These are phyloP conservation scores for Xenus cinereus DNA, from an alignment of 2,113 vertebrate species.

Conservation along the genomic window DNA sequence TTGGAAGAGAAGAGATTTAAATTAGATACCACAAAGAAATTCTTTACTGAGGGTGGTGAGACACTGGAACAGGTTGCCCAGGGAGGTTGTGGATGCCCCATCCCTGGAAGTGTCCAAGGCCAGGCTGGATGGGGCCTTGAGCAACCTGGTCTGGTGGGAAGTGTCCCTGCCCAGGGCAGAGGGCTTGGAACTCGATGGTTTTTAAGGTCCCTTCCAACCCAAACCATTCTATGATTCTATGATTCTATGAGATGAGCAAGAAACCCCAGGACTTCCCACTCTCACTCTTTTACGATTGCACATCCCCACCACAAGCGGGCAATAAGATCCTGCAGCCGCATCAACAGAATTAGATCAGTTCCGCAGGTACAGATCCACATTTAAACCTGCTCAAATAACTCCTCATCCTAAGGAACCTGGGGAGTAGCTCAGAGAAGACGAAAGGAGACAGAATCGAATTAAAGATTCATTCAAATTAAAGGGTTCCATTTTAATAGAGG, in stretches of 20 bases:
- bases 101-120: no score
- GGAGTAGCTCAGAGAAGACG: conserved; percentile 47
- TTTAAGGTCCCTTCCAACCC: no score
- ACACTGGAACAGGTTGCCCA: no score
- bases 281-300: background rate
- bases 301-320: background rate
- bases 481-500: conserved; percentile 58
- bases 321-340: conserved; percentile 32
- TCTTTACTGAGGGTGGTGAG: no score
- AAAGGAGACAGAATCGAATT: conserved; percentile 52
- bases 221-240: no score
- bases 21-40: no score
- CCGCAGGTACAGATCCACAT: conserved; percentile 11
- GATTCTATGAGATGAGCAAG: background rate
- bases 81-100: no score
- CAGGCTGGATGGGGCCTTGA: no score
- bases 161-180: no score
- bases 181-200: no score
- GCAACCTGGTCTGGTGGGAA: no score
- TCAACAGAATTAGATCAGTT: conserved; percentile 67
- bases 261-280: background rate
- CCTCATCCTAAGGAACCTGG: conserved; percentile 2
- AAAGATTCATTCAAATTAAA: conserved; percentile 77
- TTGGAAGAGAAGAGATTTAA: no score
- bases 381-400: conserved; percentile 58